Base-by-base conservation (phyloP, 2,888 invertebrate genomes). In the Agapetus fuscipes region DNA sequence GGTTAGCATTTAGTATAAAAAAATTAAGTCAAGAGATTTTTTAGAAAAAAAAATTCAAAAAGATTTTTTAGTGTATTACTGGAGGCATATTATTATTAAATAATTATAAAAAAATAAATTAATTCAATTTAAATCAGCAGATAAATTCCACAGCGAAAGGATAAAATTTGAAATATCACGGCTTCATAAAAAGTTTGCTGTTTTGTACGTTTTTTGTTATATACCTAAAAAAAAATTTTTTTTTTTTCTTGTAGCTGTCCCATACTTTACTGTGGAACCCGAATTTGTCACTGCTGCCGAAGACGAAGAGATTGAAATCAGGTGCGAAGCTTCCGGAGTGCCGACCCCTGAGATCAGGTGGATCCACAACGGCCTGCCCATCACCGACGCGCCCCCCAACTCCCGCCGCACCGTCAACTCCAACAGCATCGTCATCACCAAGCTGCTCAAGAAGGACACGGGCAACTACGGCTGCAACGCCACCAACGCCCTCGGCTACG, bases 391-490 rank as follows among this genome's bases (percentile, higher is more conserved):
- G 1, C 74, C 78, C 25, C 60, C 72, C 2, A 89, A 90, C 71
- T 63, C 78, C 0, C 68, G 91, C 31, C 71, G 90, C 17, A 76
- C 68, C 51, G 73, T 83, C 1, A 34, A 32, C 14, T 25, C 78
- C 11, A 86, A 88, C 57, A 76, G 73, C 38, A 87, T 94, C 49
- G 66, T 78, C 28, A 85, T 95, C 52, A 76, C 76, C 12, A 78
- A 80, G 51, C 67, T 98, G 43, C 71, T 76, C 34, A 93, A 93
- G 63, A 76, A 76, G 34, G 95, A 96, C 61, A 96, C 93, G 2
- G 94, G 93, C 50, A 96, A 97, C 64, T 94, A 96, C 59, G 97
- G 98, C 45, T 98, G 98, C 64, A 99, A 99, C 72, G 97, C 96
- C 5, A 94, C 95, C 55, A 98, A 97, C 62, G 86, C 88, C n/a